phyloP scores from a whole-genome alignment of 2,888 invertebrate species.

The Cosmia pyralina region DNA sequence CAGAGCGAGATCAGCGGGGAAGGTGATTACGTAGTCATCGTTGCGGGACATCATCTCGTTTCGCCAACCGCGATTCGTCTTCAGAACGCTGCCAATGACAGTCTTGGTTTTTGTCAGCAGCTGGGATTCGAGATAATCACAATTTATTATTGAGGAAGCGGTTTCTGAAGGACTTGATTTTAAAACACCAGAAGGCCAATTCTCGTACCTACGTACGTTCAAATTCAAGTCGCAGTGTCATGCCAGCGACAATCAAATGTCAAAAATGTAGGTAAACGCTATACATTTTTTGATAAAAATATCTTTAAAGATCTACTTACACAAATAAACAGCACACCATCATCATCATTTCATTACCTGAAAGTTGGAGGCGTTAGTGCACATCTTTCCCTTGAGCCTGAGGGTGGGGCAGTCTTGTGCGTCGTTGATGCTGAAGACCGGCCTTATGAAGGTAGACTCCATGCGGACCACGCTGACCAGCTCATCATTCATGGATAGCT shows the following conservation, averaged over 20 bases:
- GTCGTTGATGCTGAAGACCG: constrained; percentile 74
- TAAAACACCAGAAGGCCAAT: no score
- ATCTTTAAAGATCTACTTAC: no score
- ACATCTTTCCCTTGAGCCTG: constrained; percentile 70
- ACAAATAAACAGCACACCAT: neutral
- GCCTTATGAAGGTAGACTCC: constrained; percentile 74
- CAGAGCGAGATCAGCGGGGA: constrained; percentile 31
- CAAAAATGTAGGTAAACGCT: no score
- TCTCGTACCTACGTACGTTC: no score
- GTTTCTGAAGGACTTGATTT: neutral
- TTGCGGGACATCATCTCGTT: constrained; percentile 45
- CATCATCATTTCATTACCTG: constrained; percentile 16
- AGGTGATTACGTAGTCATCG: constrained; percentile 23
- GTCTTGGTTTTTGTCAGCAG: constrained; percentile 69
- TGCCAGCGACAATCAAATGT: no score
- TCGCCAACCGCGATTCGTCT: constrained; percentile 25
- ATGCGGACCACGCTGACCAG: constrained; percentile 74
- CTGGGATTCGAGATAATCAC: constrained; percentile 54
- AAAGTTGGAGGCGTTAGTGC: constrained; percentile 9
- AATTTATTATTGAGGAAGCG: neutral
- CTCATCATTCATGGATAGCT: constrained; percentile 69
- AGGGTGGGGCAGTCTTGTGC: constrained; percentile 68
- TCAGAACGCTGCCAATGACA: constrained; percentile 67
- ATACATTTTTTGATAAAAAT: no score
- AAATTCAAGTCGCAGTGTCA: no score